Evolutionary conservation across 1,140 invertebrate genomes (phyloP), one percentile per base, ranked within the genome.

Genomic region (Cyclargus thomasi): DNA sequence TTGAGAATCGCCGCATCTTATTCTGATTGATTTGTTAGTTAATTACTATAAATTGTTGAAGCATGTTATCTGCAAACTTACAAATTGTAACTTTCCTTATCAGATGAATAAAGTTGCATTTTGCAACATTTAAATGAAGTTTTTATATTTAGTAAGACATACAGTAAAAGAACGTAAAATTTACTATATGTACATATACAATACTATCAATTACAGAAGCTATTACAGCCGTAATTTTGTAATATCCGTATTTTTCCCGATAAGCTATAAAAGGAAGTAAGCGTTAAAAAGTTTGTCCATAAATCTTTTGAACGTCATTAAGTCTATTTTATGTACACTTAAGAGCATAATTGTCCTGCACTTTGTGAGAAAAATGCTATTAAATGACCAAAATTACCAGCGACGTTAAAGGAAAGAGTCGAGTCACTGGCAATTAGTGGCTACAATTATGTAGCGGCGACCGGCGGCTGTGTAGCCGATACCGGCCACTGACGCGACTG

Each of bases 341-440:
- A 47, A 47, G 39, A 0, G 39, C 17, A 21, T 59, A 59, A 59
- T 59, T 21, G 55, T 18, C 55, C 10, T 59, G 55, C 17, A 59
- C 55, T 59, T 59, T 59, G 20, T 11, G 18, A 59, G 55, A 59
- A 21, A 59, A 59, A 59, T 18, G 55, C 55, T 2, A 59, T 59
- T 59, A 59, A n/a, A 59, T 11, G 10, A 21, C 55, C 55, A 21
- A 59, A 59, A 59, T 59, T 20, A 21, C 17, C 55, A 18, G 55
- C 55, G 10, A 7, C 55, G 55, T 59, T 59, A 59, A 59, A 59
- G 55, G 17, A 55, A 55, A 68, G 14, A 47, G 63, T 20, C 7
- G 69, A 55, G 65, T 20, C 69, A 63, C 68, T 18, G 16, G 59
- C 67, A 70, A 75, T 69, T 73, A 68, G 59, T 22, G 63, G 22